Conservation (phyloP, 2,797 vertebrate genomes). For the Morelia viridis region DNA sequence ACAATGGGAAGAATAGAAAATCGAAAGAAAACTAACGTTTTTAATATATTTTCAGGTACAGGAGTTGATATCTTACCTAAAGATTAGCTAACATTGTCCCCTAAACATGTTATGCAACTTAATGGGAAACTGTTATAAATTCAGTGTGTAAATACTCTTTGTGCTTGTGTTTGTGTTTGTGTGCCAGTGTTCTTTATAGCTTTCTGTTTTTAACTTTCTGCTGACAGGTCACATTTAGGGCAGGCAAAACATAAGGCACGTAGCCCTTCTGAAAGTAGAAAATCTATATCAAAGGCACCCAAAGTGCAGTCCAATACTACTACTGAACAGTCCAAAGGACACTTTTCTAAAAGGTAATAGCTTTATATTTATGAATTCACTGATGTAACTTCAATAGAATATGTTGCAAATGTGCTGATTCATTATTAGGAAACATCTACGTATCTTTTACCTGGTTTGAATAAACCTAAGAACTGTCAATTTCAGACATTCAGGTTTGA, state of each 20-base stretch:
- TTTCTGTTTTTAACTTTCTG: slow-evolving; percentile 85
- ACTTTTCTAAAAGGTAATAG: slow-evolving; percentile 98
- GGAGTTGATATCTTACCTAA: not conserved
- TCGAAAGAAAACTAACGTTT: not conserved
- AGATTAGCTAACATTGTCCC: not conserved
- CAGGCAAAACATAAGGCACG: slow-evolving; percentile 98
- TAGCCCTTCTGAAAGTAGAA: slow-evolving; percentile 99
- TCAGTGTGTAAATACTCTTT: slow-evolving; percentile 50
- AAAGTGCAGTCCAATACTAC: slow-evolving; percentile 97
- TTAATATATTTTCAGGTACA: not conserved
- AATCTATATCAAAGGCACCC: slow-evolving; percentile 98
- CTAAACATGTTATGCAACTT: not conserved
- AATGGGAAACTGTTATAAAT: not conserved
- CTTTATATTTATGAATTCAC: slow-evolving; percentile 74
- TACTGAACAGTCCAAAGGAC: slow-evolving; percentile 95
- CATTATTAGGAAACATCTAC: slow-evolving; percentile 31
- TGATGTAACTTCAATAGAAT: slow-evolving; percentile 47
- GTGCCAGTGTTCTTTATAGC: slow-evolving; percentile 73
- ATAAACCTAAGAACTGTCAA: not conserved
- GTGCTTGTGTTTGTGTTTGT: slow-evolving; percentile 60
- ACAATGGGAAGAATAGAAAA: not conserved
- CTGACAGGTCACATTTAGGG: slow-evolving; percentile 99
- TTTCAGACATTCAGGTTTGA: not conserved
- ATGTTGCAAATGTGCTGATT: slow-evolving; percentile 16
- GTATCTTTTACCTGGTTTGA: not conserved